Percentiles rank a stretch among this genome's conserved stretches.
These are phyloP conservation scores for Argynnis bischoffii DNA, from an alignment of 2,888 invertebrate genomes.

Conservation along the genomic window DNA sequence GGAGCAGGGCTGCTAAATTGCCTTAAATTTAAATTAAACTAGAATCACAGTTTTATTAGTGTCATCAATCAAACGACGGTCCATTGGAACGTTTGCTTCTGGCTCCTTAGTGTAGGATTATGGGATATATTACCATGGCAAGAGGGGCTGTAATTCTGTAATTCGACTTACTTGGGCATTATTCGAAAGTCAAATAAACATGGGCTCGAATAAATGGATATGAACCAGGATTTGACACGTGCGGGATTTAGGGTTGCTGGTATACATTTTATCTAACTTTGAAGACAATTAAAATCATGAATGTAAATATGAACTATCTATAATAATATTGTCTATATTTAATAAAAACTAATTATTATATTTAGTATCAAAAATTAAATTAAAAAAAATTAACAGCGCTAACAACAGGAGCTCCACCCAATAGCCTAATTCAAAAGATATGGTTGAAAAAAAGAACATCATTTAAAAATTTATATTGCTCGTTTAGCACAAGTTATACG, in stretches of 20 bases:
- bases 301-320: no score
- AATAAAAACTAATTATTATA: no score
- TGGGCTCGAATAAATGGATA: constrained; percentile 75
- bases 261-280: constrained; percentile 8
- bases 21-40: constrained; percentile 82
- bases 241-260: constrained; percentile 48
- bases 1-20: constrained; percentile 73
- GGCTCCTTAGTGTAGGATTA: constrained; percentile 51
- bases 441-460: no score
- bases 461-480: no score
- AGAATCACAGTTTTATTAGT: constrained; percentile 81
- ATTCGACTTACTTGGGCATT: constrained; percentile 53
- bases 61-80: constrained; percentile 79
- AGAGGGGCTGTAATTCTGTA: constrained; percentile 52
- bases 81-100: constrained; percentile 57
- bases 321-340: no score
- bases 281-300: background rate
- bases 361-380: no score
- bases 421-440: no score
- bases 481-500: no score
- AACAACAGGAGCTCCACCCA: no score
- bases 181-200: constrained; percentile 78
- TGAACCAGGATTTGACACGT: constrained; percentile 75
- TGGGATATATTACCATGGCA: constrained; percentile 53
- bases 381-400: no score